Base-by-base conservation (phyloP, 2,113 vertebrate genomes). In the Alethe diademata region DNA sequence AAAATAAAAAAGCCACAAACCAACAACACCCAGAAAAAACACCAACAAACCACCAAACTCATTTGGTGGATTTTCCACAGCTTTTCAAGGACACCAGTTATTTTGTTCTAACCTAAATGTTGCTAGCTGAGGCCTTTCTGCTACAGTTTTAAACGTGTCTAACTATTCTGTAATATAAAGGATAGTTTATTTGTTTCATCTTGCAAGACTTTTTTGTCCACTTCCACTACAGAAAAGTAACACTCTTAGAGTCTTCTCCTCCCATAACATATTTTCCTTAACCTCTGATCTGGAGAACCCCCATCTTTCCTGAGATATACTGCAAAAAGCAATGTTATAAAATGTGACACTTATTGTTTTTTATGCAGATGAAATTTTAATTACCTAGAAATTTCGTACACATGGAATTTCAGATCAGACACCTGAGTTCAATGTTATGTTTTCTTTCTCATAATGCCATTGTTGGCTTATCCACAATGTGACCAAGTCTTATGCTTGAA, bases 401-500 rank as follows among this genome's bases (percentile, higher is more conserved):
- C 19, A 31, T 71, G 5, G 43, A 62, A 71, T 57, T 84, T 53
- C n/a, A 62, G 20, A 28, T 76, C 26, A 67, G 42, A 71, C 3
- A 42, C 25, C 14, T 42, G 38, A 57, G 26, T 70, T 65, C 28
- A 79, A 4, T 4, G 2, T 28, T 43, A 56, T 6, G 8, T 19
- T 70, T 75, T 14, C 36, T 51, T 84, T 83, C 45, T 75, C 2
- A 4, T 38, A 67, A 35, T 42, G 10, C n/a, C 29, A 19, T 36
- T 74, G 6, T 80, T 84, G 17, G 14, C 4, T 62, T 53, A 57
- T 22, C 33, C 12, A 66, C 16, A 66, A 14, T 31, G 19, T 29
- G 25, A 54, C 28, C 25, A 45, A 11, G 2, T 8, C 29, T 61
- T 57, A 51, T 0, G 1, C 18, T 33, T 5, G 2, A 22, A 19